Evolutionary conservation across 2,888 invertebrate genomes (phyloP).

Genomic region (Lissonota sp.): DNA sequence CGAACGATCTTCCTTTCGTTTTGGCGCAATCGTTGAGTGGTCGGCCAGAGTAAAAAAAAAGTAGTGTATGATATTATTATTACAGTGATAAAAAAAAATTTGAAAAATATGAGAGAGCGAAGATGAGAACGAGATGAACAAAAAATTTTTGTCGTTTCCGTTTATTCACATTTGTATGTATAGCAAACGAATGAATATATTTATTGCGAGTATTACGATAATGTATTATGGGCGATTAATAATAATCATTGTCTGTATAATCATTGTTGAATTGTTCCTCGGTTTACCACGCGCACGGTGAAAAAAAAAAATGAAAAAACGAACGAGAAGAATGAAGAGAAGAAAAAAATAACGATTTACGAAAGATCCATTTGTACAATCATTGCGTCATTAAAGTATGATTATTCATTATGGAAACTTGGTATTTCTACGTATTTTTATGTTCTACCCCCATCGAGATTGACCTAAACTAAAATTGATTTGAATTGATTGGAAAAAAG

Average conservation of each 20-base stretch:
- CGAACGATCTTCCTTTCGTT: conserved; percentile 69
- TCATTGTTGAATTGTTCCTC: conserved; percentile 78
- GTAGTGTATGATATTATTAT: conserved; percentile 71
- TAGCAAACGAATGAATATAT: conserved; percentile 67
- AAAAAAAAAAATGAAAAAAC: conserved; percentile 27
- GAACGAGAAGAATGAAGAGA: conserved; percentile 20
- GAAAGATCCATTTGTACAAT: conserved; percentile 83
- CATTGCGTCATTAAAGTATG: conserved; percentile 84
- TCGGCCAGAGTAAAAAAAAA: conserved; percentile 57
- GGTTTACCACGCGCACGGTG: conserved; percentile 76
- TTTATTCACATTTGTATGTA: conserved; percentile 65
- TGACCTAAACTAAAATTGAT: too few relatives aligned
- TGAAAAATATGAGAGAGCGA: conserved; percentile 48
- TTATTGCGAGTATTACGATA: conserved; percentile 70
- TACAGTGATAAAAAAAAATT: conserved; percentile 47
- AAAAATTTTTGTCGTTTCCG: conserved; percentile 61
- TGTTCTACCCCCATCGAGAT: neutral
- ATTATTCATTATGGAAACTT: conserved; percentile 81
- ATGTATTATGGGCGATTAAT: conserved; percentile 80
- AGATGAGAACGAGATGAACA: conserved; percentile 19
- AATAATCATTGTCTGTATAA: conserved; percentile 70
- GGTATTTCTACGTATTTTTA: neutral
- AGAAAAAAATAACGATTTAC: conserved; percentile 76
- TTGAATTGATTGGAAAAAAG: too few relatives aligned
- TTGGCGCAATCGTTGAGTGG: conserved; percentile 66